Conservation (phyloP, 2,888 invertebrate genomes). For the Nephrotoma guestfalica region DNA sequence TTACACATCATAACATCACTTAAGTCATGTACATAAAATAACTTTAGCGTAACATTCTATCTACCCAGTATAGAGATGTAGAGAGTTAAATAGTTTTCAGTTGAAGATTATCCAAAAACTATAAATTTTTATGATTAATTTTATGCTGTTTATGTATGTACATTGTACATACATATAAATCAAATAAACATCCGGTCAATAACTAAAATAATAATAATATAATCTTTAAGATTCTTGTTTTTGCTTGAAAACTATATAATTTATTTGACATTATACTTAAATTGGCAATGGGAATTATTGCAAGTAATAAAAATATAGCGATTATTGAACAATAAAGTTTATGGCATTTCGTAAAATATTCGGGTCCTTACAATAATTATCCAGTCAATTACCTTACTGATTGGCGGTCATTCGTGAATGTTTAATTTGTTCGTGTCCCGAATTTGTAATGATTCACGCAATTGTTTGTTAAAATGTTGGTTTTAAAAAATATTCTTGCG, state of each 20-base stretch:
- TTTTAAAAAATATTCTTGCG: too few species aligned
- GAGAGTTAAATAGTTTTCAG: not conserved
- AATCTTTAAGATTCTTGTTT: not conserved
- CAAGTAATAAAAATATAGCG: not conserved
- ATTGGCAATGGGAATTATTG: not conserved
- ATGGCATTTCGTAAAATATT: not conserved
- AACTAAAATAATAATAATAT: not conserved
- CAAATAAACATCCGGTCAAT: not conserved
- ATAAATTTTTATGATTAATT: not conserved
- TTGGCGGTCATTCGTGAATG: too few species aligned
- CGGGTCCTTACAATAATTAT: too few species aligned
- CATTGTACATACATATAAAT: not conserved
- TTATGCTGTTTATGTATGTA: not conserved
- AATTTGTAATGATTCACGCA: too few species aligned
- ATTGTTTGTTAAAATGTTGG: too few species aligned
- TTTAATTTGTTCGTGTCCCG: too few species aligned
- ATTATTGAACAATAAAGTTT: not conserved
- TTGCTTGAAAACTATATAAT: not conserved
- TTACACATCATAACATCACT: not conserved
- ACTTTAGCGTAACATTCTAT: not conserved
- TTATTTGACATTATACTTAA: not conserved
- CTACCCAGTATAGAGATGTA: not conserved
- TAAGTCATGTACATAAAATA: not conserved
- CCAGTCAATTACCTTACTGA: too few species aligned
- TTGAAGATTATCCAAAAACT: not conserved